Evolutionary conservation across 2,888 invertebrate genomes (phyloP).

Genomic region (Cephus nigrinus): DNA sequence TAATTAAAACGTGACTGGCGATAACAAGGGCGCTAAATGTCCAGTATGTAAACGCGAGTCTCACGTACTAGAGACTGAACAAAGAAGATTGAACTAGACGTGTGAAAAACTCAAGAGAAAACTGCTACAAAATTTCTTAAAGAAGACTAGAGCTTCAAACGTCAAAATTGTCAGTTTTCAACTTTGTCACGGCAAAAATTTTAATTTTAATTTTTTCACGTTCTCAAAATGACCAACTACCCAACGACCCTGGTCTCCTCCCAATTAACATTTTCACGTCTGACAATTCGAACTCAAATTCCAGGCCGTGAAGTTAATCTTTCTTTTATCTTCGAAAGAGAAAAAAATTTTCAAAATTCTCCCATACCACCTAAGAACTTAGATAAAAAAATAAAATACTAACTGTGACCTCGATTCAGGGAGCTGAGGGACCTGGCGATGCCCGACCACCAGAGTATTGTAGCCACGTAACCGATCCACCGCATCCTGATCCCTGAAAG

Average conservation of each 20-base stretch:
- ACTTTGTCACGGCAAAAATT: neutral
- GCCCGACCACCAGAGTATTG: slow-evolving; percentile 66
- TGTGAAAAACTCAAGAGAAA: neutral
- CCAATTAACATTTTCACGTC: slow-evolving; percentile 40
- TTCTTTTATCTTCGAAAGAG: neutral
- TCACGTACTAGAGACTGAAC: neutral
- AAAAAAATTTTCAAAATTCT: slow-evolving; percentile 19
- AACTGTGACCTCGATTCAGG: slow-evolving; percentile 65
- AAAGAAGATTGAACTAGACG: neutral
- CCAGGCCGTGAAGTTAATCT: neutral
- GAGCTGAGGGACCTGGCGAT: slow-evolving; percentile 65
- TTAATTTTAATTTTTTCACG: slow-evolving; percentile 41
- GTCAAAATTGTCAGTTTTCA: neutral
- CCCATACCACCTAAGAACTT: neutral
- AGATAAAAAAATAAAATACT: slow-evolving; percentile 49
- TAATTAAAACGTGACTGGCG: slow-evolving; percentile 32
- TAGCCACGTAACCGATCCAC: slow-evolving; percentile 66
- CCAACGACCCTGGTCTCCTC: slow-evolving; percentile 39
- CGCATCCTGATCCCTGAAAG: slow-evolving; percentile 65
- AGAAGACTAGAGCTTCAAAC: neutral
- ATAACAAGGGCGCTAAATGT: neutral
- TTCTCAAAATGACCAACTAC: slow-evolving; percentile 17
- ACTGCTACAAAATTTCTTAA: neutral
- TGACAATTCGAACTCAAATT: slow-evolving; percentile 12
- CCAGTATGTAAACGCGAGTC: neutral